phyloP scores from a whole-genome alignment of 2,797 vertebrate genomes.

The Phoxinus dragarum region DNA sequence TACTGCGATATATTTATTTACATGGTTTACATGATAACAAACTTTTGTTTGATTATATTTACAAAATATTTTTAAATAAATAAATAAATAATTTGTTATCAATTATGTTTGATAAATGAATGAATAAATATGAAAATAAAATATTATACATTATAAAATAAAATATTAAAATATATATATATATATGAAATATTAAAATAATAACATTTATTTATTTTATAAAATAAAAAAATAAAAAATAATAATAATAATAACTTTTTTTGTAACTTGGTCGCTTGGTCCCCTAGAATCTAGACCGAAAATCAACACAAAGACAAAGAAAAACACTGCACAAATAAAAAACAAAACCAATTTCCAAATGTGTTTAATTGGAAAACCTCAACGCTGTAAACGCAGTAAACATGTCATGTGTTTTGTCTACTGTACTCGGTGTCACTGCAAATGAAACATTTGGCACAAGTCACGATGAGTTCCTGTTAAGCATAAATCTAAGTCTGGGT shows the following conservation, averaged over 20 bases:
- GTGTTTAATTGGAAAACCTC: constrained; percentile 39
- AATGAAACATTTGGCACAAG: constrained; percentile 30
- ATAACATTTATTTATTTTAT: too few species aligned
- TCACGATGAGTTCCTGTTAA: constrained; percentile 47
- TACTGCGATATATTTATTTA: neutral
- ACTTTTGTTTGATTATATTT: neutral
- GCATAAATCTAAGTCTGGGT: constrained; percentile 45
- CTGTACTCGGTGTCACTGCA: constrained; percentile 22
- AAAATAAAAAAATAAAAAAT: too few species aligned
- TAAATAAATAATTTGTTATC: neutral
- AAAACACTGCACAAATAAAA: constrained; percentile 19
- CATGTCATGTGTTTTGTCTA: constrained; percentile 39
- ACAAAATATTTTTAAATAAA: neutral
- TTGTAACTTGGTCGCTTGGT: neutral
- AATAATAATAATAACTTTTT: neutral
- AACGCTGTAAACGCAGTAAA: constrained; percentile 29
- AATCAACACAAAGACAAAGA: neutral
- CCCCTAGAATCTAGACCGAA: neutral
- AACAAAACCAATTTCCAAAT: constrained; percentile 40
- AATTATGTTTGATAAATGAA: neutral
- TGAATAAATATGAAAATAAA: neutral
- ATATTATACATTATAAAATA: too few species aligned
- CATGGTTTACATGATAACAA: neutral
- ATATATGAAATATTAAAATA: neutral
- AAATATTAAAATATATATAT: neutral